Base-by-base conservation (phyloP, 2,888 invertebrate species). In the Candidula unifasciata region DNA sequence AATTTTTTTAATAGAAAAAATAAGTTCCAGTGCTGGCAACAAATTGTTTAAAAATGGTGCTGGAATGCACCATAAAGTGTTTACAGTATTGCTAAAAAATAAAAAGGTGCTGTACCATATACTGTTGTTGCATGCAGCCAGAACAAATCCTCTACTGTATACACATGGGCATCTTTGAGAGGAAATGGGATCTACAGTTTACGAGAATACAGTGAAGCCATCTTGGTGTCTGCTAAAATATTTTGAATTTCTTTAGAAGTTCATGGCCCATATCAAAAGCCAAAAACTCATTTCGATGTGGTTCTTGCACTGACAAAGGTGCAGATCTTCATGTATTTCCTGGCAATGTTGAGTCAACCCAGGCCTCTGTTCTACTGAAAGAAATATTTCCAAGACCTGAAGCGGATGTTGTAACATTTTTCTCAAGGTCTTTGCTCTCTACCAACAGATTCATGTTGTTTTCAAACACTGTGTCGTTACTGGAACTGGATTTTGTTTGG, bases 111-210 rank as follows among this genome's bases (percentile, higher is more conserved):
- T n/a, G n/a, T n/a, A n/a, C n/a, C n/a, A n/a, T n/a, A n/a, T n/a
- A n/a, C n/a, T n/a, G n/a, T n/a, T n/a, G n/a, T n/a, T n/a, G n/a
- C n/a, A n/a, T n/a, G n/a, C n/a, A n/a, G n/a, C n/a, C n/a, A n/a
- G n/a, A n/a, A n/a, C n/a, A n/a, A n/a, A n/a, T n/a, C 44, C 44
- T 44, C 44, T 44, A 1, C 13, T 44, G 44, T 86, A 82, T 90
- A 92, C 89, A 91, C 89, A 80, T 90, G 90, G 0, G 91, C 89
- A 84, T 93, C 91, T 85, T 91, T 91, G 0, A 91, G 90, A 3
- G 92, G 92, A n/a, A n/a, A n/a, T n/a, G 8, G 91, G 90, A 18
- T 91, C 90, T 3, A 92, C 83, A 27, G 85, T 86, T 21, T 88
- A 74, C 54, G 44, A 44, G 8, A 44, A 44, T 1, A 44, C n/a